Percentiles rank a stretch among this genome's conserved stretches.
phyloP scores from a whole-genome alignment of 2,888 invertebrate genomes.

The Chloroclysta siterata region DNA sequence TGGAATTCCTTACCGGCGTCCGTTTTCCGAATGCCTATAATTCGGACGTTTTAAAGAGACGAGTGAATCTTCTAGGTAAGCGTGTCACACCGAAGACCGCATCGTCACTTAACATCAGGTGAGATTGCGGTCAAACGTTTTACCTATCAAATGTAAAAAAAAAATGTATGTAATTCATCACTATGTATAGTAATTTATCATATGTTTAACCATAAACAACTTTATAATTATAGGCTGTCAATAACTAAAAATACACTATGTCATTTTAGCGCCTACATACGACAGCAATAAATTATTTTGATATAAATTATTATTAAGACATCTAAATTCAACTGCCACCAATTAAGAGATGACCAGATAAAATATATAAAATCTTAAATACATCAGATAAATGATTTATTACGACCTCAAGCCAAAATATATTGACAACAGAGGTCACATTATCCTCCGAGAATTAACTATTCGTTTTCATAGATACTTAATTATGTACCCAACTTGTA shows the following conservation, averaged over 20 bases:
- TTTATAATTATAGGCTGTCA: not conserved
- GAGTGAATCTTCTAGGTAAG: too few species aligned
- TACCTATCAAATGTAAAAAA: too few species aligned
- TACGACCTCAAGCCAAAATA: conserved; percentile 29
- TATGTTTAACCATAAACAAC: too few species aligned
- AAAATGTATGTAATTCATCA: too few species aligned
- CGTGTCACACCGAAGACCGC: too few species aligned
- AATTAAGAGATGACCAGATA: conserved; percentile 23
- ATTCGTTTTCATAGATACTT: conserved; percentile 25
- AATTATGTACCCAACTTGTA: conserved; percentile 21
- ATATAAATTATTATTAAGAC: conserved; percentile 24
- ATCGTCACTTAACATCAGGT: too few species aligned
- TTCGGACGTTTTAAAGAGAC: too few species aligned
- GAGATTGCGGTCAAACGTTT: too few species aligned
- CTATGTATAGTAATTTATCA: too few species aligned
- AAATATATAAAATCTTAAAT: conserved; percentile 18
- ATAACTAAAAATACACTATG: conserved; percentile 2
- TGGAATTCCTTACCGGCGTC: too few species aligned
- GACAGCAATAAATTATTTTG: conserved; percentile 10
- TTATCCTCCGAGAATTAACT: conserved; percentile 16
- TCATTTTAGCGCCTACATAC: conserved; percentile 11
- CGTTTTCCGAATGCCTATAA: too few species aligned
- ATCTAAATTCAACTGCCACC: conserved; percentile 13
- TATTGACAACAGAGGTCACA: conserved; percentile 37
- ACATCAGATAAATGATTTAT: conserved; percentile 19